Evolutionary conservation across 1,140 invertebrate species (phyloP), one percentile per base, ranked within the genome.

Genomic region (Saxidomus purpurata): DNA sequence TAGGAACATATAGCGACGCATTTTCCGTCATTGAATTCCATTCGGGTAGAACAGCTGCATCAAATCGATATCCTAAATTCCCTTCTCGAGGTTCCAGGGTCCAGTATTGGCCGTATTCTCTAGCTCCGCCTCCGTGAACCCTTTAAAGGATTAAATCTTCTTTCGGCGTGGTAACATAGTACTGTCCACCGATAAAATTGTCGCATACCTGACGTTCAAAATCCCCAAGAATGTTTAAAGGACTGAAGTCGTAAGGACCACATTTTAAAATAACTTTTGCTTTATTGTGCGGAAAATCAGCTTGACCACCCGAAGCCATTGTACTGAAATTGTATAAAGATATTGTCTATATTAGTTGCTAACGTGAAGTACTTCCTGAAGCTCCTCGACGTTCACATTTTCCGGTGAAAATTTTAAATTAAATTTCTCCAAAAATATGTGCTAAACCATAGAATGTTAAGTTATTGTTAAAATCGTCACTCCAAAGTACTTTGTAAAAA

Each of bases 101-200:
- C 69, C 69, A 74, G 40, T 74, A 74, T 28, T 74, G 69, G 22
- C 69, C 69, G 19, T 74, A 36, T 22, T 36, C 69, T 8, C 34
- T 3, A 4, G 69, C 69, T 8, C 36, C 36, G 13, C 69, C 69
- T 8, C 69, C 69, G n/a, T 74, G 40, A 34, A 74, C 11, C 40
- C 69, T 36, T 19, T 36, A 36, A 22, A 74, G 69, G 17, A 36
- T n/a, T 22, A 74, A 1, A 6, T 36, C 8, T n/a, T 74, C 69
- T 36, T 36, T 74, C 31, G 69, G 69, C 8, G 69, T 74, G 34
- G 69, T 74, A 8, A 74, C 40, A 74, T 74, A 74, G 13, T 74
- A 74, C 6, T 6, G 4, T 74, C 69, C 69, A 0, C 69, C 69
- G 11, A 43, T 36, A 31, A 74, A 74, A 43, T 74, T 74, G 15